Percentiles rank a stretch among this genome's conserved stretches.
Evolutionary conservation across 2,113 vertebrate genomes (phyloP).

Genomic region (Saccopteryx leptura): DNA sequence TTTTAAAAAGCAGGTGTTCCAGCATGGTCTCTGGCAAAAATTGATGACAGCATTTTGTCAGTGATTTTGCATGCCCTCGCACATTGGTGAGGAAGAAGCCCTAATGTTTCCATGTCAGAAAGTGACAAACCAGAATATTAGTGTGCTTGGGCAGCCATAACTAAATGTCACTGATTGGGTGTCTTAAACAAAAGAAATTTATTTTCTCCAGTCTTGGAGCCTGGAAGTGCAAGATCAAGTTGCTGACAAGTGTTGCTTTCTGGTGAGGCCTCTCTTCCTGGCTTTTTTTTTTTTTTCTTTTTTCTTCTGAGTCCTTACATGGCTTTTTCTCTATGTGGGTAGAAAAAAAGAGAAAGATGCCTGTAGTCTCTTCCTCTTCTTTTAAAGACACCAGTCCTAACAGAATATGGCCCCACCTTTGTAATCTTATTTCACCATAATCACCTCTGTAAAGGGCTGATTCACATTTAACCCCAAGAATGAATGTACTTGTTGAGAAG

Average conservation of each 20-base stretch:
- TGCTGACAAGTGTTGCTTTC: neutral
- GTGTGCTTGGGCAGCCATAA: neutral
- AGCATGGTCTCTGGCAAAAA: neutral
- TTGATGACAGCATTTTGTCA: neutral
- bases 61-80: neutral
- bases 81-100: neutral
- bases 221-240: neutral
- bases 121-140: neutral
- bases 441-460: neutral
- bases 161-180: neutral
- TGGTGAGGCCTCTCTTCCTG: neutral
- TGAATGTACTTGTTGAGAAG: neutral
- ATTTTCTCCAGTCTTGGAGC: neutral
- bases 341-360: neutral
- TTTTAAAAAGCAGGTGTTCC: neutral
- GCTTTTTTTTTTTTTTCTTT: neutral
- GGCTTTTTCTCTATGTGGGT: neutral
- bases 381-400: neutral
- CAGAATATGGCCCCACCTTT: neutral
- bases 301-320: neutral
- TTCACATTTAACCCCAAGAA: neutral
- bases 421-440: neutral
- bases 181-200: neutral
- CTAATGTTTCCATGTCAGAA: neutral
- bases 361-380: neutral